Percentiles rank a stretch among this genome's conserved stretches.
These are phyloP conservation scores for Aphelenchoides besseyi DNA, from an alignment of 1,140 invertebrate genomes.

Conservation along the genomic window DNA sequence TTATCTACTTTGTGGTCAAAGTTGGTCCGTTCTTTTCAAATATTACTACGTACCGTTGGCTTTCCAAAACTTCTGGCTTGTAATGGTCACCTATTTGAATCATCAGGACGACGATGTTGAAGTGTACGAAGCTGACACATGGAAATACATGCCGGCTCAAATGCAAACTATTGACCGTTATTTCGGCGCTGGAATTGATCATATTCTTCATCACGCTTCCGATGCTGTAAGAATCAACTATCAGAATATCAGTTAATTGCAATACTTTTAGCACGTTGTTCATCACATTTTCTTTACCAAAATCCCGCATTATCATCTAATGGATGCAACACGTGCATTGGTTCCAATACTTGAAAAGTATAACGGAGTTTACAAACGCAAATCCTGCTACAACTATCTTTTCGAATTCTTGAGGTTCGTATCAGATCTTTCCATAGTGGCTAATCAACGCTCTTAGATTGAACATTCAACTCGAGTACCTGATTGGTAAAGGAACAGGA, in stretches of 20 bases:
- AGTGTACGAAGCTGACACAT: constrained; percentile 63
- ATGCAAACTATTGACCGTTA: constrained; percentile 63
- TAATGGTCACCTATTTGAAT: constrained; percentile 64
- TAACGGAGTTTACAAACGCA: constrained; percentile 51
- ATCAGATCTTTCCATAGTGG: too few species aligned
- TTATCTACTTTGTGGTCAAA: constrained; percentile 44
- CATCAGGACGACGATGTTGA: constrained; percentile 62
- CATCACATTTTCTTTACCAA: constrained; percentile 65
- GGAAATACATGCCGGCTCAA: constrained; percentile 63
- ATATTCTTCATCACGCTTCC: constrained; percentile 63
- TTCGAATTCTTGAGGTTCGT: constrained; percentile 53
- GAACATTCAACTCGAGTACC: constrained; percentile 56
- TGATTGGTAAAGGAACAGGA: constrained; percentile 58
- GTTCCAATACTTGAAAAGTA: constrained; percentile 52
- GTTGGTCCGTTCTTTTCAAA: constrained; percentile 49
- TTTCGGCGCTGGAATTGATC: constrained; percentile 63
- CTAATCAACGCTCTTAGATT: too few species aligned
- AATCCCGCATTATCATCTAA: constrained; percentile 65
- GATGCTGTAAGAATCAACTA: too few species aligned
- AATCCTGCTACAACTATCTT: constrained; percentile 49
- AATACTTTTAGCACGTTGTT: constrained; percentile 65
- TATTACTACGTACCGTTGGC: constrained; percentile 63
- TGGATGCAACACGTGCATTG: constrained; percentile 63
- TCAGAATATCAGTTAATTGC: too few species aligned
- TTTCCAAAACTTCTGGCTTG: constrained; percentile 52